Evolutionary conservation across 2,113 vertebrate species (phyloP), one percentile per base, ranked within the genome.

Genomic region (Festucalex cinctus): DNA sequence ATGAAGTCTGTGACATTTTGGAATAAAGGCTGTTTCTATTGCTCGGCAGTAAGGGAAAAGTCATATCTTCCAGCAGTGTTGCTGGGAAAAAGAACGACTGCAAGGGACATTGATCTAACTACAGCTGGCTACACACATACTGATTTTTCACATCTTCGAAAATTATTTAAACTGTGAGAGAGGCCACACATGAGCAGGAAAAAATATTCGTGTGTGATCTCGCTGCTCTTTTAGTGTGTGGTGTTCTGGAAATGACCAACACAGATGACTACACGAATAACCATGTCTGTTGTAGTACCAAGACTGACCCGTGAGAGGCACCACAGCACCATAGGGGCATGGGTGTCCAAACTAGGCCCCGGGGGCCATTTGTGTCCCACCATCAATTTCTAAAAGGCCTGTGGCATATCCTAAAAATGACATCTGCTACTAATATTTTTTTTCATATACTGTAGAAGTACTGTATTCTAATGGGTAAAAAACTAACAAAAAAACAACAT

Each of bases 31-130:
- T 37, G 80, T 82, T 83, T 83, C 83, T 88, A 82, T 89, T 82
- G 73, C 82, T 85, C 80, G 76, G 77, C 77, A 81, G 64, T 66
- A n/a, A 51, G n/a, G 48, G n/a, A 73, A 76, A 83, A 79, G 84
- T 88, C 85, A 90, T 81, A 84, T 85, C 87, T 91, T 90, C 89
- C 90, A 90, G 83, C 82, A 78, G 66, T 70, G 66, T 70, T 70
- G 81, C 72, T 70, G 78, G 80, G 85, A 85, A 86, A 78, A 82
- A 84, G 82, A 81, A 77, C 39, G 66, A 49, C 35, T 35, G 35
- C 66, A 75, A 79, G 77, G 75, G 73, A 51, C 48, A 51, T 51
- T 51, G 48, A 9, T 51, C 48, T 2, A 51, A n/a, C 48, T 9
- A 51, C 20, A 51, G 48, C n/a, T n/a, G 48, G 48, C 48, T 22